phyloP scores from a whole-genome alignment of 35 echinoderm and acorn worm species.

The Apostichopus japonicus region DNA sequence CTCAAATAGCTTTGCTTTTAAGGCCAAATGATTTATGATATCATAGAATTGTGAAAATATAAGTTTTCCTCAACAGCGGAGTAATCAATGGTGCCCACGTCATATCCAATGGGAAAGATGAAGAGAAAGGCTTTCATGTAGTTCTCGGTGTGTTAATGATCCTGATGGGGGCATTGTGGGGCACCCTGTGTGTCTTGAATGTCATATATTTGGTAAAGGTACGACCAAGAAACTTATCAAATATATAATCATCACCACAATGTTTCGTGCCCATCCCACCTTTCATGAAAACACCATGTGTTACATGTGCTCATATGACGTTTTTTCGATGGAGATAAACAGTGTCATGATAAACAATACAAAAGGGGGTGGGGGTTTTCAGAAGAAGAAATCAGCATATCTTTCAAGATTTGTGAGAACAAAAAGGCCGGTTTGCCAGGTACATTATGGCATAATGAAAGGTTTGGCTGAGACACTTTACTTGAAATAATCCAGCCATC shows the following conservation, averaged over 20 bases:
- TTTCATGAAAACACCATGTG: no score
- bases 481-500: no score
- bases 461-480: no score
- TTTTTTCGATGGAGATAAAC: not conserved
- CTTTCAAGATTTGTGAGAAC: no score
- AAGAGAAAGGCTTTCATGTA: constrained; percentile 11
- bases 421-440: no score
- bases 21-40: not conserved
- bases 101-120: not conserved
- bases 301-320: no score
- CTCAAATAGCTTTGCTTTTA: no score
- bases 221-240: not conserved
- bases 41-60: not conserved
- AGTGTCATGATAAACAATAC: no score
- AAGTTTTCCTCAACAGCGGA: constrained; percentile 63
- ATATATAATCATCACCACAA: not conserved
- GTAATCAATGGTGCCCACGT: constrained; percentile 59
- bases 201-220: constrained; percentile 66
- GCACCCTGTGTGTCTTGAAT: constrained; percentile 38
- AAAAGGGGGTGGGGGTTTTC: no score
- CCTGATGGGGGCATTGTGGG: constrained; percentile 52
- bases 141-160: constrained; percentile 68
- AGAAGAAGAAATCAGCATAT: no score
- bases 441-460: no score
- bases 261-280: not conserved